phyloP scores from a whole-genome alignment of 2,888 invertebrate genomes.

The Parnassius orleans region DNA sequence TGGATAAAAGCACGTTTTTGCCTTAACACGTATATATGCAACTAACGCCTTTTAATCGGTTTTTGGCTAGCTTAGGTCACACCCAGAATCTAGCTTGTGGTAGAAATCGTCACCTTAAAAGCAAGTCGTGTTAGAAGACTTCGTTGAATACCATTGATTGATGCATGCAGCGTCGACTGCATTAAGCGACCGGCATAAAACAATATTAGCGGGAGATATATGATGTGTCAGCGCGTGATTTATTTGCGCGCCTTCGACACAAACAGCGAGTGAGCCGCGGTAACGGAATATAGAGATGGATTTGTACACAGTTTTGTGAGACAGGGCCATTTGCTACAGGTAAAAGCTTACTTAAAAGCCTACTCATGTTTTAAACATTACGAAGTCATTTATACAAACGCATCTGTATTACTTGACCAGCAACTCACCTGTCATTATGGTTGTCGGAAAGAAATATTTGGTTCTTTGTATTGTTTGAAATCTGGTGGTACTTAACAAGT shows the following conservation, averaged over 20 bases:
- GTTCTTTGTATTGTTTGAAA: background rate
- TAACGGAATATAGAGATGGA: slow-evolving; percentile 36
- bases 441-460: background rate
- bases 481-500: too few relatives aligned
- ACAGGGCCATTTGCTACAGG: slow-evolving; percentile 3
- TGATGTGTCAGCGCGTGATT: slow-evolving; percentile 67
- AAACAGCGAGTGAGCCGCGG: slow-evolving; percentile 33
- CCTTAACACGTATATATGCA: too few relatives aligned
- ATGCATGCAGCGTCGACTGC: slow-evolving; percentile 40
- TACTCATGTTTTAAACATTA: slow-evolving; percentile 11
- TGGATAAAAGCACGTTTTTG: too few relatives aligned
- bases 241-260: slow-evolving; percentile 49
- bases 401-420: background rate
- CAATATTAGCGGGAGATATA: slow-evolving; percentile 65
- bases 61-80: background rate
- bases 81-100: background rate
- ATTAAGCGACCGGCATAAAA: slow-evolving; percentile 45
- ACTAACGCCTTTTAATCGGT: background rate
- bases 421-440: background rate
- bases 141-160: slow-evolving; percentile 43
- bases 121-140: slow-evolving; percentile 40
- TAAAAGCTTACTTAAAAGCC: slow-evolving; percentile 4
- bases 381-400: background rate
- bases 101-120: slow-evolving; percentile 33
- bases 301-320: slow-evolving; percentile 16